Evolutionary conservation across 1,140 invertebrate species (phyloP).

Genomic region (Dendroctonus valens): DNA sequence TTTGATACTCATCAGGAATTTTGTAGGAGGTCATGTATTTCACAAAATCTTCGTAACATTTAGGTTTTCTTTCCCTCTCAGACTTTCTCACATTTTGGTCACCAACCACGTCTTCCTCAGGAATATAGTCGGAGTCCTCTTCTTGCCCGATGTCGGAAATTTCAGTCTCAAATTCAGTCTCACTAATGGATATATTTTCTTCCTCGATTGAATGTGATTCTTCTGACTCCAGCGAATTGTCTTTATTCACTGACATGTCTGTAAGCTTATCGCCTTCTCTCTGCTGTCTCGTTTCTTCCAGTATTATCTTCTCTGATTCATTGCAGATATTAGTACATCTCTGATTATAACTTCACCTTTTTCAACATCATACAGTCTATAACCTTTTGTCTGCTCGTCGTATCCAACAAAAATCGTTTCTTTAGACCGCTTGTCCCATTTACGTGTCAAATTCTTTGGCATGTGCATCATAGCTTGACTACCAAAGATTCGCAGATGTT

Average conservation of each 20-base stretch:
- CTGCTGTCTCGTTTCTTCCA: too few relatives aligned
- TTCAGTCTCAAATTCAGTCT: background rate
- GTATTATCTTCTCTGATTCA: too few relatives aligned
- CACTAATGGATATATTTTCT: background rate
- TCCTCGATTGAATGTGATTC: background rate
- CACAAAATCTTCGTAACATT: background rate
- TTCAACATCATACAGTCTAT: conserved; percentile 36
- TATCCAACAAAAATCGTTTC: conserved; percentile 42
- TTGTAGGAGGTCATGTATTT: background rate
- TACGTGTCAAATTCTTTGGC: too few relatives aligned
- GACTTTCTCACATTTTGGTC: background rate
- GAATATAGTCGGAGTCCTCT: background rate
- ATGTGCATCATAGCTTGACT: too few relatives aligned
- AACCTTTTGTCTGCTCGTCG: conserved; percentile 32
- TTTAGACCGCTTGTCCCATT: conserved; percentile 30
- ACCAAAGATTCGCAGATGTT: too few relatives aligned
- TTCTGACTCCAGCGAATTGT: too few relatives aligned
- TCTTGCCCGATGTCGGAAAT: background rate
- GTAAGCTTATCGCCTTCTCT: too few relatives aligned
- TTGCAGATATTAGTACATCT: conserved; percentile 34
- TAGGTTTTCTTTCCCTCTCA: background rate
- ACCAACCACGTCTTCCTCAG: background rate
- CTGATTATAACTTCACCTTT: conserved; percentile 38
- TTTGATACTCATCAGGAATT: background rate
- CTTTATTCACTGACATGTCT: too few relatives aligned